Conservation (phyloP, 2,888 invertebrate species). For the Eilema depressum region DNA sequence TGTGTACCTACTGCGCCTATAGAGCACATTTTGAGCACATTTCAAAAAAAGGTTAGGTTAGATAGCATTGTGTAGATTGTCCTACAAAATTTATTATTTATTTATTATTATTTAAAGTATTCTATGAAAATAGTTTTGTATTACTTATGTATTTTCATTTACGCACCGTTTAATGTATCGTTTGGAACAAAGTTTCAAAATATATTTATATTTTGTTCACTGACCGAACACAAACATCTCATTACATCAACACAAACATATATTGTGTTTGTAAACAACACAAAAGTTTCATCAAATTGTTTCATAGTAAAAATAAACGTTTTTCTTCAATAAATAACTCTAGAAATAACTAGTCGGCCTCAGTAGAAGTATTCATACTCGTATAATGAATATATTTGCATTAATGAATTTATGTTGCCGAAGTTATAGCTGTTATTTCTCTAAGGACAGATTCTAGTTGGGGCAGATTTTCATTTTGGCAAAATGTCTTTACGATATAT, state of each 20-base stretch:
- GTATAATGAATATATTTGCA: constrained; percentile 8
- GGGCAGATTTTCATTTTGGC: not conserved
- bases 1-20: too few relatives aligned
- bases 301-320: not conserved
- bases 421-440: not conserved
- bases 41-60: too few relatives aligned
- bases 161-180: not conserved
- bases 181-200: not conserved
- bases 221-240: constrained; percentile 1
- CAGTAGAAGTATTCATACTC: not conserved
- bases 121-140: not conserved
- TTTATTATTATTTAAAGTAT: too few relatives aligned
- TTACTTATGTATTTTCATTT: not conserved
- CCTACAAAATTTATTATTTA: too few relatives aligned
- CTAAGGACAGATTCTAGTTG: not conserved
- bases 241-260: not conserved
- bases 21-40: too few relatives aligned
- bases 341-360: not conserved
- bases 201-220: not conserved
- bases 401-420: not conserved
- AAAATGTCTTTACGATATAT: not conserved
- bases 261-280: not conserved
- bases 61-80: too few relatives aligned
- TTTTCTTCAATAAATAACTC: not conserved
- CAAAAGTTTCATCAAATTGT: not conserved